Percentiles rank a stretch among this genome's conserved stretches.
phyloP scores from a whole-genome alignment of 2,888 invertebrate genomes.

The Chironomus tentans region DNA sequence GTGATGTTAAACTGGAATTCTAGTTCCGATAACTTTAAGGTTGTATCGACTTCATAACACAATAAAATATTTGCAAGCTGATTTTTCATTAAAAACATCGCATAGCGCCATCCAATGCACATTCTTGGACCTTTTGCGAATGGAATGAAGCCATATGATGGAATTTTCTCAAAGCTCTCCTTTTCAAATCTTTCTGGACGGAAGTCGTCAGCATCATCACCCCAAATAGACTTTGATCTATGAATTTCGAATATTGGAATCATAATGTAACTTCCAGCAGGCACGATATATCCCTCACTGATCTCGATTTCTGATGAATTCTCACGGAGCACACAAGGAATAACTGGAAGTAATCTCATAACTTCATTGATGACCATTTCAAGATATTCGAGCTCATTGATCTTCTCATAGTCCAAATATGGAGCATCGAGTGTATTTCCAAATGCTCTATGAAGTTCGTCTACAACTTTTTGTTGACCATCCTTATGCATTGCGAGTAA shows the following conservation, averaged over 20 bases:
- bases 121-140: background rate
- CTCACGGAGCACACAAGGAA: background rate
- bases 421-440: background rate
- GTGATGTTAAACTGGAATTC: too few species aligned
- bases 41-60: too few species aligned
- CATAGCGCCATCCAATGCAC: background rate
- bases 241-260: background rate
- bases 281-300: background rate
- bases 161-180: background rate
- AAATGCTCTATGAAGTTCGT: background rate
- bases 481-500: background rate
- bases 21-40: too few species aligned
- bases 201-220: background rate
- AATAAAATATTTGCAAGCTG: too few species aligned
- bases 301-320: background rate
- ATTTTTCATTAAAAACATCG: too few species aligned
- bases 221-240: background rate
- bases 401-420: background rate
- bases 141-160: background rate
- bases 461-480: background rate
- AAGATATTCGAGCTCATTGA: background rate
- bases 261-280: background rate
- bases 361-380: background rate
- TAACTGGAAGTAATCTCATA: background rate
- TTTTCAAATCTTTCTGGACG: background rate